Evolutionary conservation across 2,113 vertebrate species (phyloP).

Genomic region (Choloepus hoffmanni): DNA sequence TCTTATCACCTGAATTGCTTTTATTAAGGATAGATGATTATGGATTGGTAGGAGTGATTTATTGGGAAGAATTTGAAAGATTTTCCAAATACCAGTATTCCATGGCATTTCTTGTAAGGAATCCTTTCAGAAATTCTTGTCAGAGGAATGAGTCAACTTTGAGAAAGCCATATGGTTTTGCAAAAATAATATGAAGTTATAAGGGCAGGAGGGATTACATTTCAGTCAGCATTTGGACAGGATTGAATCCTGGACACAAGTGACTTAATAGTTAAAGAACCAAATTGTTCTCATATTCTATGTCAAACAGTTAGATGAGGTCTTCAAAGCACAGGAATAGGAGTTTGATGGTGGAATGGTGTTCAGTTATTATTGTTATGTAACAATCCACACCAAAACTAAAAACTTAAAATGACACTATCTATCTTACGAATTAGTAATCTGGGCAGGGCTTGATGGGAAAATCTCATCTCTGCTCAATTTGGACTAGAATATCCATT

Average conservation of each 20-base stretch:
- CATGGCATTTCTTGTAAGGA: not conserved
- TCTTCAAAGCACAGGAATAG: not conserved
- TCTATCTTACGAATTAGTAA: not conserved
- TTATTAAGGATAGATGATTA: not conserved
- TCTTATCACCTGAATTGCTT: not conserved
- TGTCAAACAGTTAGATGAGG: not conserved
- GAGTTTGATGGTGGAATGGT: not conserved
- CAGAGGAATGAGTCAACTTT: conserved; percentile 1
- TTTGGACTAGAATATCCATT: not conserved
- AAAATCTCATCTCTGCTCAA: not conserved
- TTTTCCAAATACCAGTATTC: conserved; percentile 15
- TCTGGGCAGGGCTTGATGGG: not conserved
- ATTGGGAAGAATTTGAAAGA: not conserved
- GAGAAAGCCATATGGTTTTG: not conserved
- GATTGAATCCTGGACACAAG: not conserved
- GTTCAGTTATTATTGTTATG: not conserved
- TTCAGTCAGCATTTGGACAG: not conserved
- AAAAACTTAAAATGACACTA: not conserved
- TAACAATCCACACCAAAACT: not conserved
- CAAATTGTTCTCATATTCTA: not conserved
- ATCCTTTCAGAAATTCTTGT: not conserved
- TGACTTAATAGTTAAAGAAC: not conserved
- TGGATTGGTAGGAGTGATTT: not conserved
- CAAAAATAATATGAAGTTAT: not conserved
- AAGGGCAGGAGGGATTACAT: not conserved